Base-by-base conservation (phyloP, 2,113 vertebrate species). In the Microtus montanus region DNA sequence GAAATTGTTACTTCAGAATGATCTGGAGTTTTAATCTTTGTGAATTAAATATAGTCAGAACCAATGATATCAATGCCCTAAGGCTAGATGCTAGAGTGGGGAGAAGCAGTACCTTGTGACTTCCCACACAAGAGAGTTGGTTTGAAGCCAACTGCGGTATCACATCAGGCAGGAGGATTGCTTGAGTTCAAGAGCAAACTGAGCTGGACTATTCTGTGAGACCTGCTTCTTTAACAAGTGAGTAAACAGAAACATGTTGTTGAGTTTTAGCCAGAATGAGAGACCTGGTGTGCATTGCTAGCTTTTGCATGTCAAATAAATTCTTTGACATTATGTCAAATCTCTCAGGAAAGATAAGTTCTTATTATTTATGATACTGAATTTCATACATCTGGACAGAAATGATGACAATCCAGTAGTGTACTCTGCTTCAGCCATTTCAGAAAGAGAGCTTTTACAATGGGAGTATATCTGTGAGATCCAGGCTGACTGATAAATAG, bases 1-100 rank as follows among this genome's bases (percentile, higher is more conserved):
- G 35, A 85, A 86, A 58, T 92, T 13, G 64, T 90, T 7, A 68
- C 54, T 83, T 95, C 87, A 64, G 35, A 64, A 47, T 87, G 38
- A 89, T 87, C 78, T 71, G 26, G 84, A 92, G 52, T 28, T 87
- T 93, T 91, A 87, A 86, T 87, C 87, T 91, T 96, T 91, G 96
- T 86, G 77, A 87, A 64, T 92, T 13, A 83, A 95, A 73, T 61
- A 84, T 64, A 38, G 26, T 44, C 26, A 84, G 80, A 15, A 84
- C 58, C 58, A 41, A 84, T 44, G n/a, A 44, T 44, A 84, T 8
- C 24, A 19, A 2, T 30, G 26, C 14, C 41, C 28, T 30, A 44
- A 63, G 26, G n/a, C 8, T 61, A 63, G n/a, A 83, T 63, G 13
- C 26, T 30, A 3, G 26, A 84, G 38, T 30, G 24, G 8, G 38